These are phyloP conservation scores for Octopus bimaculoides DNA, from an alignment of 1,140 invertebrate species.

Conservation along the genomic window DNA sequence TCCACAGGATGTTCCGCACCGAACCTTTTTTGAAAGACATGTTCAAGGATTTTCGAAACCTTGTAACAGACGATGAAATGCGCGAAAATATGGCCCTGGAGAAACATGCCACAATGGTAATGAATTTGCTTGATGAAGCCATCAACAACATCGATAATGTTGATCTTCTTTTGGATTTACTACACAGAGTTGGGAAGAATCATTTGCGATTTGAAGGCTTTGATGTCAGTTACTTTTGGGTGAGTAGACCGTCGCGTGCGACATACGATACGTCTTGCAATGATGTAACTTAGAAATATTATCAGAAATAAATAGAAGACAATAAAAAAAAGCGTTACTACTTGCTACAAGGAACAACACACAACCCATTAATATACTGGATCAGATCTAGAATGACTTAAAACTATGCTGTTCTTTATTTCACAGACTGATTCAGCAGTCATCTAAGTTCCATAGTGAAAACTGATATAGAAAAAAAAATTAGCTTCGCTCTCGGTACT, in stretches of 20 bases:
- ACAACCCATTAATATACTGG: too few relatives aligned
- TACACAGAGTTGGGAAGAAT: conserved; percentile 33
- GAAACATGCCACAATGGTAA: conserved; percentile 44
- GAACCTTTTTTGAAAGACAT: conserved; percentile 31
- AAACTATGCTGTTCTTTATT: too few relatives aligned
- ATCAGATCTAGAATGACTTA: too few relatives aligned
- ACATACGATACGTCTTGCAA: too few relatives aligned
- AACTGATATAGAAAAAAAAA: too few relatives aligned
- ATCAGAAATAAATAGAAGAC: too few relatives aligned
- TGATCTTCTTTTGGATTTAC: conserved; percentile 38
- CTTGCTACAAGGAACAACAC: too few relatives aligned
- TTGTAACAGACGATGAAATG: conserved; percentile 40
- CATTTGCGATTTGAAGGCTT: conserved; percentile 40
- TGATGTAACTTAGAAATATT: too few relatives aligned
- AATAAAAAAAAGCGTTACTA: too few relatives aligned
- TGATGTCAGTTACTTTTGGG: conserved; percentile 38
- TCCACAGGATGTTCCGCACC: conserved; percentile 43
- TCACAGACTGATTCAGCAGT: too few relatives aligned
- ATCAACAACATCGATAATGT: conserved; percentile 49
- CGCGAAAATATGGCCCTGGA: conserved; percentile 44
- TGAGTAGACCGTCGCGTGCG: conserved; percentile 24
- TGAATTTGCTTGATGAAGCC: conserved; percentile 44
- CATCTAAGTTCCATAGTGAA: too few relatives aligned
- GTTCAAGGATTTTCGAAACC: conserved; percentile 39
- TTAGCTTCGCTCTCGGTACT: too few relatives aligned